Percentiles rank a stretch among this genome's conserved stretches.
Conservation (phyloP, 2,113 vertebrate genomes). For the Ctenodactylus gundi region DNA sequence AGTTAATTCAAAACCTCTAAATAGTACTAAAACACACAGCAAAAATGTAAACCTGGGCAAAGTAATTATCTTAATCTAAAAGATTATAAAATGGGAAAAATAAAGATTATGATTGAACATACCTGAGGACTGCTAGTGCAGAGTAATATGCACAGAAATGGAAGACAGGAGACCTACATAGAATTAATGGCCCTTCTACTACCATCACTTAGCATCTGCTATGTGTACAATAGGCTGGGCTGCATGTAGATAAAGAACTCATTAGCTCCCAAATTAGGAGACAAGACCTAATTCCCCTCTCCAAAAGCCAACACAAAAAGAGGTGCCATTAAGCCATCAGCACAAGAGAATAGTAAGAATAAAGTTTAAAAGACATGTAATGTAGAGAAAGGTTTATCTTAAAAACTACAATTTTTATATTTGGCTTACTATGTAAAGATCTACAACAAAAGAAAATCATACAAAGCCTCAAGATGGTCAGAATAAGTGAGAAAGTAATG, state of each 20-base stretch:
- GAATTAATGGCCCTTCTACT: neutral
- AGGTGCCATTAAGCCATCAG: neutral
- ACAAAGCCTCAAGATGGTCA: neutral
- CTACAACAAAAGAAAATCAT: neutral
- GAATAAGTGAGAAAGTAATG: slow-evolving; percentile 14
- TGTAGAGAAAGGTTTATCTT: neutral
- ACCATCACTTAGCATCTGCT: neutral
- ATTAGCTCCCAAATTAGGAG: slow-evolving; percentile 2
- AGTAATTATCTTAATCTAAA: slow-evolving; percentile 1
- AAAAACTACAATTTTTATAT: neutral
- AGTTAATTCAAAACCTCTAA: neutral
- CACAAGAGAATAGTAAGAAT: neutral
- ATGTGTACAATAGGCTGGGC: neutral
- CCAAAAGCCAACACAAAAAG: neutral
- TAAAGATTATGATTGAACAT: neutral
- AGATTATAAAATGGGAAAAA: too few species aligned
- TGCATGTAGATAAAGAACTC: neutral
- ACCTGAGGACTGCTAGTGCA: neutral
- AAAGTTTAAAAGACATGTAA: neutral
- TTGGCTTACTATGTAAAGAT: slow-evolving; percentile 39
- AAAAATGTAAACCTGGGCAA: slow-evolving; percentile 35
- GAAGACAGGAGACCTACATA: neutral
- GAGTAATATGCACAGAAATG: neutral
- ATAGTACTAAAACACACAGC: neutral
- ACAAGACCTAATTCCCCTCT: neutral